phyloP scores from a whole-genome alignment of 2,797 vertebrate genomes.

The Smutsia temminckii region DNA sequence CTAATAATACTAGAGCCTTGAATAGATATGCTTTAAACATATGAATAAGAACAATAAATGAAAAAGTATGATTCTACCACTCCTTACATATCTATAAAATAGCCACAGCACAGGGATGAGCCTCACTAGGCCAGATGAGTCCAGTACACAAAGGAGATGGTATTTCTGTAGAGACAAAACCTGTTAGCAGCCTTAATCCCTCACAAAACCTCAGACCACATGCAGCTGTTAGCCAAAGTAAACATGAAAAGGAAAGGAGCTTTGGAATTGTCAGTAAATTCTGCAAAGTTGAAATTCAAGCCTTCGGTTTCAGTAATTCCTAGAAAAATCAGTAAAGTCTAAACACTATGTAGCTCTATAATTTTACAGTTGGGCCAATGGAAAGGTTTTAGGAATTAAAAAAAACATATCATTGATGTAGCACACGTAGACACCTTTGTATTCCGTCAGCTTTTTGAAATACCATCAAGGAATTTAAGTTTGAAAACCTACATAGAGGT shows the following conservation, averaged over 20 bases:
- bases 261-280: background rate
- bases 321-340: background rate
- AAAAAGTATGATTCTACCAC: background rate
- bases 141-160: slow-evolving; percentile 42
- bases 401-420: background rate
- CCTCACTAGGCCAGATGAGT: background rate
- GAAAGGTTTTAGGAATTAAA: background rate
- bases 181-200: slow-evolving; percentile 36
- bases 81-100: background rate
- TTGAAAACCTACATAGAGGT: background rate
- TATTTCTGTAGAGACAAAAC: slow-evolving; percentile 26
- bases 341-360: background rate
- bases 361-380: background rate
- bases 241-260: background rate
- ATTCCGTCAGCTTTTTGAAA: slow-evolving; percentile 11
- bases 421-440: background rate
- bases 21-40: slow-evolving; percentile 9
- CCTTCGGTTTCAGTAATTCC: slow-evolving; percentile 1
- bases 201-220: slow-evolving; percentile 59
- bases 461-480: background rate
- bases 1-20: background rate
- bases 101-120: background rate
- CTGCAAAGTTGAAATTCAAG: slow-evolving; percentile 19
- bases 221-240: slow-evolving; percentile 37
- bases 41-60: background rate